phyloP scores from a whole-genome alignment of 30 jellyfish, hydroid and myxozoan genomes.

The Catostylus mosaicus region DNA sequence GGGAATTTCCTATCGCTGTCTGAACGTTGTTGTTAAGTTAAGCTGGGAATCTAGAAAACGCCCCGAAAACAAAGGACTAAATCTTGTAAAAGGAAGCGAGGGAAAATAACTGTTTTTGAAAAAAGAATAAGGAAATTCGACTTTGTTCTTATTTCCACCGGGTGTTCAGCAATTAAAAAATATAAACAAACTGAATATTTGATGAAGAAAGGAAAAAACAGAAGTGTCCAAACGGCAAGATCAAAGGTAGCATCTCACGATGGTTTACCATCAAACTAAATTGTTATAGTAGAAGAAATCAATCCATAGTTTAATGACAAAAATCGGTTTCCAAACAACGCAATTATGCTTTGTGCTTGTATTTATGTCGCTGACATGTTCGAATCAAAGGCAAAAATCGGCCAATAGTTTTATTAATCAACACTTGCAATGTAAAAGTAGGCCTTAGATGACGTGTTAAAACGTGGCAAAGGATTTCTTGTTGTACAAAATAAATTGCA shows the following conservation, averaged over 20 bases:
- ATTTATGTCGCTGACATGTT: not conserved
- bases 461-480: slow-evolving; percentile 3
- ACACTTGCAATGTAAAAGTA: not conserved
- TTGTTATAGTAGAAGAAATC: not conserved
- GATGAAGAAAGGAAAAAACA: slow-evolving; percentile 51
- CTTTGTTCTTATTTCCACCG: slow-evolving; percentile 8
- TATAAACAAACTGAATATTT: slow-evolving; percentile 40
- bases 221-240: slow-evolving; percentile 22
- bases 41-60: not conserved
- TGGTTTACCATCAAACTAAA: not conserved
- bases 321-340: not conserved
- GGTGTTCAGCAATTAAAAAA: slow-evolving; percentile 13
- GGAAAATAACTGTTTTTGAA: slow-evolving; percentile 14
- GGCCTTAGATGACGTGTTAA: not conserved
- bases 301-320: not conserved
- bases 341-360: not conserved
- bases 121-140: not conserved
- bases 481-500: not conserved
- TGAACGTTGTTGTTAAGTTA: not conserved
- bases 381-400: not conserved
- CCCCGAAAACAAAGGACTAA: not conserved
- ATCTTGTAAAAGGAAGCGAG: slow-evolving; percentile 1
- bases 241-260: not conserved
- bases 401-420: not conserved
- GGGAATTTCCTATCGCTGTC: not conserved